Base-by-base conservation (phyloP, 2,888 invertebrate species). In the Ormyrus pomaceus region DNA sequence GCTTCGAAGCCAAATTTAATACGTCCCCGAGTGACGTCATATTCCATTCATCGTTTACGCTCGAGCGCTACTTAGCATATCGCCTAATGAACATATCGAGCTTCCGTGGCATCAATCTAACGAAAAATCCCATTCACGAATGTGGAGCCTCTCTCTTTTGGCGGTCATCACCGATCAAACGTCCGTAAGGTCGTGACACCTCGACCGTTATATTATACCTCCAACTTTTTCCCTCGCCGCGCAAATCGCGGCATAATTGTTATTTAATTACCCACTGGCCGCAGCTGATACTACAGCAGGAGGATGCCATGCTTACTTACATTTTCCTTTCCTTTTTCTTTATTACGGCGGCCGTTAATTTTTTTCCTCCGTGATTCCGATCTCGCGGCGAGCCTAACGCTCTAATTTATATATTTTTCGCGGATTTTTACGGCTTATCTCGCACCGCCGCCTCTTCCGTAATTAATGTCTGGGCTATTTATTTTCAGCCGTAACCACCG, bases 211-310 rank as follows among this genome's bases (percentile, higher is more conserved):
- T 34, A 2, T 34, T 19, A 19, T 19, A 2, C 34, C 34, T 2
- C 34, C 34, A 4, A 34, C 34, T 34, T 34, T 34, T 34, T 34
- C 34, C 34, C 34, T 34, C 34, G 34, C 4, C 34, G 34, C 34
- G 34, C 34, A 34, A 34, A 87, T 86, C 87, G 86, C 87, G 86
- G 85, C 86, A 85, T 89, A 88, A 89, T 89, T 88, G 87, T 88
- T 88, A 87, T 87, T 89, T 89, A 88, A 89, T 89, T 89, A 89
- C 89, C 88, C 86, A 81, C 83, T 85, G 84, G 87, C 87, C 85
- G 6, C 85, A 86, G 86, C 87, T 86, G 87, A 88, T 88, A 88
- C 88, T 86, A 84, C 56, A 76, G 68, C 66, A 80, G 59, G 75
- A 50, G 62, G 10, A 48, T 62, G 34, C 69, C 45, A n/a, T 10